phyloP scores from a whole-genome alignment of 92 coral and sea anemone species.

The Pocillopora meandrina region DNA sequence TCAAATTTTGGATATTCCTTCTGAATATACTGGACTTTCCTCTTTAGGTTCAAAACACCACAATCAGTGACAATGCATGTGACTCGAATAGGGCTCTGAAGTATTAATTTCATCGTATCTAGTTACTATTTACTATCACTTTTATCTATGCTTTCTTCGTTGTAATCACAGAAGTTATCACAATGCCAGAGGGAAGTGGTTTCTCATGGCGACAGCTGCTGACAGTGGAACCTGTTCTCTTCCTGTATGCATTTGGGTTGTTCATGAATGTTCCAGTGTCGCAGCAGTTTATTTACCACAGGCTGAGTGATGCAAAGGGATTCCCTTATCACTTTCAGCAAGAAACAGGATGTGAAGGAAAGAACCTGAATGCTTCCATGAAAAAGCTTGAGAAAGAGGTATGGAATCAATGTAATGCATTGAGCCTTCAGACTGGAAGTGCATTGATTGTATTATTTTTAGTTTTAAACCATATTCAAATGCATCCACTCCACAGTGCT shows the following conservation, averaged over 20 bases:
- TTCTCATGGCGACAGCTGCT: slow-evolving; percentile 62
- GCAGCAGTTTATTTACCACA: slow-evolving; percentile 66
- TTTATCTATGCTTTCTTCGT: neutral
- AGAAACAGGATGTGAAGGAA: slow-evolving; percentile 26
- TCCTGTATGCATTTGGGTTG: slow-evolving; percentile 76
- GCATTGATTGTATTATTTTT: too few relatives aligned
- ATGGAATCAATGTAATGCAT: neutral
- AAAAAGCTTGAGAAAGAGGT: slow-evolving; percentile 72
- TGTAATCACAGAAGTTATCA: neutral
- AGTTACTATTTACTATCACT: neutral
- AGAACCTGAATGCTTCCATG: slow-evolving; percentile 40
- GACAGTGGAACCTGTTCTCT: slow-evolving; percentile 80
- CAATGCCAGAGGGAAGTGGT: neutral
- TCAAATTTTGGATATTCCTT: too few relatives aligned
- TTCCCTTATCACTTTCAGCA: slow-evolving; percentile 59
- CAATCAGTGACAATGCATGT: too few relatives aligned
- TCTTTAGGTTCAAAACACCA: too few relatives aligned
- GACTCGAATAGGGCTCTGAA: too few relatives aligned
- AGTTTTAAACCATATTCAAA: too few relatives aligned
- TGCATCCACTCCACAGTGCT: too few relatives aligned
- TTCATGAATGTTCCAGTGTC: slow-evolving; percentile 70
- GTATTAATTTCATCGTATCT: too few relatives aligned
- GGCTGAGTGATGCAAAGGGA: slow-evolving; percentile 66
- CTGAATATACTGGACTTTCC: too few relatives aligned
- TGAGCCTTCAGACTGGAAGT: neutral